Conservation (phyloP, 2,888 invertebrate genomes). For the Phyllotreta striolata region DNA sequence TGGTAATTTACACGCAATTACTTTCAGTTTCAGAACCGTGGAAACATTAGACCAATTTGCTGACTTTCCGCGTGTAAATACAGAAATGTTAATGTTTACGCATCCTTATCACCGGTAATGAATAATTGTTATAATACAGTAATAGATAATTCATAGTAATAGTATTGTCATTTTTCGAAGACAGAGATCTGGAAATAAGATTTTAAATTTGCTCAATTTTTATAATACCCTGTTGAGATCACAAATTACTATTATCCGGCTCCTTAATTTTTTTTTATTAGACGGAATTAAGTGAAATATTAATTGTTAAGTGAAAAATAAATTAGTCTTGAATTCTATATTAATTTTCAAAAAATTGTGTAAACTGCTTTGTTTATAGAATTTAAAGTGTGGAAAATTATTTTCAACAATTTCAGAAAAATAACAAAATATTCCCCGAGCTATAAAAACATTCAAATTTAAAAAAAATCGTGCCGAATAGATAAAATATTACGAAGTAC, state of each 20-base stretch:
- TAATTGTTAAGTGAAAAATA: too few species aligned
- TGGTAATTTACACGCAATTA: neutral
- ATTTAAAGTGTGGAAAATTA: too few species aligned
- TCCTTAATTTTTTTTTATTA: too few species aligned
- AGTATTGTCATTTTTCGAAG: neutral
- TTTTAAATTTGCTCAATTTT: too few species aligned
- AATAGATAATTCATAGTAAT: constrained; percentile 1
- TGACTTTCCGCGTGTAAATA: constrained; percentile 3
- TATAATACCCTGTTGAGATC: too few species aligned
- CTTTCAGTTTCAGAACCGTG: neutral
- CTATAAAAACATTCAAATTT: constrained; percentile 2
- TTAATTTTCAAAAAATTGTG: too few species aligned
- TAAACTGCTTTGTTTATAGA: too few species aligned
- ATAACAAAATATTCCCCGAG: neutral
- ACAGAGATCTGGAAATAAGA: too few species aligned
- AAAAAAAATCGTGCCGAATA: neutral
- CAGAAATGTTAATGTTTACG: neutral
- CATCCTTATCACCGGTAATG: constrained; percentile 1
- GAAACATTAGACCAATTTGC: neutral
- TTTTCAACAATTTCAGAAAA: too few species aligned
- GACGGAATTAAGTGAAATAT: too few species aligned
- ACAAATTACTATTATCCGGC: too few species aligned
- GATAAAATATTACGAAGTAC: constrained; percentile 4
- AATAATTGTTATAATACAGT: neutral
- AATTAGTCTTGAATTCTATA: too few species aligned